Evolutionary conservation across 1,140 invertebrate genomes (phyloP).

Genomic region (Lepidurus packardi): DNA sequence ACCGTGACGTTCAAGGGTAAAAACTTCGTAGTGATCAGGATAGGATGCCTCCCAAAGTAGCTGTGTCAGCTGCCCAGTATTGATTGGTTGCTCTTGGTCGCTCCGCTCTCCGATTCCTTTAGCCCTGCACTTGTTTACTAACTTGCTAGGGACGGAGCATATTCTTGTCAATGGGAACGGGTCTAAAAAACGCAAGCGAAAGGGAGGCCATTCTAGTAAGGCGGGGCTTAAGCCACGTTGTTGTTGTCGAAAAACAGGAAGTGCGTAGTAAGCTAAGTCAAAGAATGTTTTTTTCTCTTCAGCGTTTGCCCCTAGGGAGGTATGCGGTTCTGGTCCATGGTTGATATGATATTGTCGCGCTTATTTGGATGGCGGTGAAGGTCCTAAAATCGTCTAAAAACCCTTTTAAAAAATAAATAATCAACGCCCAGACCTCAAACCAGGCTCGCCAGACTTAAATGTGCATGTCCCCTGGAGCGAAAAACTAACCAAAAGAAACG

Average conservation of each 20-base stretch:
- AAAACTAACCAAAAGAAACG: no score
- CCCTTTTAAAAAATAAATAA: background rate
- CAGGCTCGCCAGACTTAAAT: no score
- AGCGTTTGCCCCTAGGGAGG: background rate
- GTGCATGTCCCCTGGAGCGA: no score
- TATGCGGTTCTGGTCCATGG: background rate
- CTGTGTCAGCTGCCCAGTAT: background rate
- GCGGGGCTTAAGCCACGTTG: background rate
- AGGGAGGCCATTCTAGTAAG: background rate
- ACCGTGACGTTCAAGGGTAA: conserved; percentile 15
- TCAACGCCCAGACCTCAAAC: no score
- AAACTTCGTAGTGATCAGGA: background rate
- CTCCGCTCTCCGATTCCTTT: background rate
- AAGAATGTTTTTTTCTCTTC: background rate
- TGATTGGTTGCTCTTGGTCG: background rate
- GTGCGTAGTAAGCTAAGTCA: background rate
- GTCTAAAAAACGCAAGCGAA: background rate
- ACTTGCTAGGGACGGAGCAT: background rate
- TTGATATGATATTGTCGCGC: background rate
- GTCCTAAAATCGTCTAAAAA: background rate
- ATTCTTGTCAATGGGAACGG: background rate
- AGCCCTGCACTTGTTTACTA: background rate
- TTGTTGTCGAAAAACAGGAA: conserved; percentile 8
- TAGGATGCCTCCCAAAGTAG: background rate
- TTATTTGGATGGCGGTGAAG: background rate